Conservation (phyloP, 2,797 vertebrate genomes). For the Rhyacichthys aspro region DNA sequence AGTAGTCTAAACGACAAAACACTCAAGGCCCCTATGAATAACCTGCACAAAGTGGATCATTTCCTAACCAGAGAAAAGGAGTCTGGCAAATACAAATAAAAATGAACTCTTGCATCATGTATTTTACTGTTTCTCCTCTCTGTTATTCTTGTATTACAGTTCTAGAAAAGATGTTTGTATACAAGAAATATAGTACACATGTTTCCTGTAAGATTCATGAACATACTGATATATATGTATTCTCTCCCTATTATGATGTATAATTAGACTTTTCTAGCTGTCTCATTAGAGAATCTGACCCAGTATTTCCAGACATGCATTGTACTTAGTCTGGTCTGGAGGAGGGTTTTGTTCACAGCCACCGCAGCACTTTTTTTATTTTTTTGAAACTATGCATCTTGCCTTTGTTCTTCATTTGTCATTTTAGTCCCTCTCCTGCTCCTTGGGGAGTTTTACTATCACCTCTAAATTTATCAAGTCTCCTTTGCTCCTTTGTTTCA, state of each 20-base stretch:
- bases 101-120: constrained; percentile 48
- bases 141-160: not conserved
- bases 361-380: constrained; percentile 56
- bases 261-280: constrained; percentile 62
- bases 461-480: constrained; percentile 62
- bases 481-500: constrained; percentile 34
- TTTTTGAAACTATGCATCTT: constrained; percentile 43
- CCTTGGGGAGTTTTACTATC: constrained; percentile 50
- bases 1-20: constrained; percentile 59
- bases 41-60: constrained; percentile 65
- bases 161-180: not conserved
- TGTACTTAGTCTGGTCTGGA: constrained; percentile 1
- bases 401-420: constrained; percentile 67
- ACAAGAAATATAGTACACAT: not conserved
- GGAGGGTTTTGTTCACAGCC: constrained; percentile 41
- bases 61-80: constrained; percentile 55
- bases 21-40: constrained; percentile 48
- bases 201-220: no score
- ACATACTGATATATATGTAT: no score
- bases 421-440: constrained; percentile 39
- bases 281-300: constrained; percentile 41
- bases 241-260: no score
- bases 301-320: constrained; percentile 52
- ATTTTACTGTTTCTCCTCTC: not conserved
- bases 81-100: constrained; percentile 47